phyloP scores from a whole-genome alignment of 2,888 invertebrate genomes.

The Drosophila phalerata region DNA sequence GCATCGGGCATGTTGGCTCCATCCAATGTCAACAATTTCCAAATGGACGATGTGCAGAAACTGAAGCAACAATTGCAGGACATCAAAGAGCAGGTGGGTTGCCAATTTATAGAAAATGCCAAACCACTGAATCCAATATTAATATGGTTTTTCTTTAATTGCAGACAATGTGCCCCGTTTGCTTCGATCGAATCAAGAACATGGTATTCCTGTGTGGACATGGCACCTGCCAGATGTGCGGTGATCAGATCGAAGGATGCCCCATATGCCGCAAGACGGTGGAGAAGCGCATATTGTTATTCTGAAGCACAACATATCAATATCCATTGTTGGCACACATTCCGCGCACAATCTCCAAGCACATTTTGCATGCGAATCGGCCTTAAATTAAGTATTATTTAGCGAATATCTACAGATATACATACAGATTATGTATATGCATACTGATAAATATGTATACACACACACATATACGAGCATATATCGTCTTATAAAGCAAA shows the following conservation, averaged over 20 bases:
- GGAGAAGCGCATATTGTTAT: conserved; percentile 97
- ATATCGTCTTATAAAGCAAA: conserved; percentile 68
- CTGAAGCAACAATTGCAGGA: conserved; percentile 97
- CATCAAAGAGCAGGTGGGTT: conserved; percentile 96
- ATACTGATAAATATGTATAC: conserved; percentile 36
- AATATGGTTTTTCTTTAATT: conserved; percentile 72
- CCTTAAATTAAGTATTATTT: conserved; percentile 67
- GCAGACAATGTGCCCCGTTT: conserved; percentile 99
- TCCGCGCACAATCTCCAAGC: conserved; percentile 65
- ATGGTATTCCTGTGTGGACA: conserved; percentile 99
- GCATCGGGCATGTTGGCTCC: conserved; percentile 73
- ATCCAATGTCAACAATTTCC: conserved; percentile 89
- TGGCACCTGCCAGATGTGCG: conserved; percentile 99
- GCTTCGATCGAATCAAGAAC: conserved; percentile 98
- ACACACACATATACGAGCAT: conserved; percentile 41
- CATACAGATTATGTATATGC: conserved; percentile 32
- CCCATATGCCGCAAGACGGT: conserved; percentile 99
- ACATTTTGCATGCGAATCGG: conserved; percentile 50
- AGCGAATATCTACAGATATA: conserved; percentile 22
- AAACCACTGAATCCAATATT: background rate
- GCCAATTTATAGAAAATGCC: background rate
- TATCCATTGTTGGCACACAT: conserved; percentile 48
- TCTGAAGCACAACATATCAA: conserved; percentile 85
- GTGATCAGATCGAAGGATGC: conserved; percentile 98
- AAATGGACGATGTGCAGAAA: conserved; percentile 93